A percentile compares a stretch with the other conserved stretches of the same genome.
These are phyloP conservation scores for Temnothorax unifasciatus DNA, from an alignment of 2,888 invertebrate genomes.

Conservation along the genomic window DNA sequence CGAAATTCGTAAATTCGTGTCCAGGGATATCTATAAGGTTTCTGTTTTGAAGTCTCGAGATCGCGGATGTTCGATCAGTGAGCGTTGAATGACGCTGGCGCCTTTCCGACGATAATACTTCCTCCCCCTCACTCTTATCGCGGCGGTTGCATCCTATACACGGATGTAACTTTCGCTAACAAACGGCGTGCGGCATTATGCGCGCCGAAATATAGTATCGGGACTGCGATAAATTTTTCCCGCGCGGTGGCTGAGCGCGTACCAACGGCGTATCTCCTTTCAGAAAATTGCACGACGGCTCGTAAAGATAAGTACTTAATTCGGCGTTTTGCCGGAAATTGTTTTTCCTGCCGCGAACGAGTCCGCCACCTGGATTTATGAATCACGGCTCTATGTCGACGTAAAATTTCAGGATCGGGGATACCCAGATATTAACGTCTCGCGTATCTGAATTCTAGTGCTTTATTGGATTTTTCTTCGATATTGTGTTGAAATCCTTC, in stretches of 20 bases:
- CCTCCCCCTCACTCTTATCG: conserved; percentile 57
- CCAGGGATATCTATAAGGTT: not conserved
- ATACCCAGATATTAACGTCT: not conserved
- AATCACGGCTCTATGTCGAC: conserved; percentile 61
- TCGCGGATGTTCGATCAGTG: not conserved
- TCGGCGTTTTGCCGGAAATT: conserved; percentile 72
- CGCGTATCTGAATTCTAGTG: not conserved
- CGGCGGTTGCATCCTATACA: conserved; percentile 9
- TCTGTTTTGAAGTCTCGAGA: not conserved
- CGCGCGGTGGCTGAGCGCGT: not conserved
- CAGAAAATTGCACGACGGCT: conserved; percentile 70
- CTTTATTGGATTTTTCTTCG: not conserved
- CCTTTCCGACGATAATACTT: conserved; percentile 43
- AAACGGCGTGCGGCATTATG: conserved; percentile 55
- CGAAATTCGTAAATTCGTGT: too few species aligned
- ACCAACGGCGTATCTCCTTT: conserved; percentile 70
- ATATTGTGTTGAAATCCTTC: not conserved
- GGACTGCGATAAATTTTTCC: conserved; percentile 70
- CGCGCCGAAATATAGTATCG: conserved; percentile 66
- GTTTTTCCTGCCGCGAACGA: conserved; percentile 66
- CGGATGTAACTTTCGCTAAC: conserved; percentile 62
- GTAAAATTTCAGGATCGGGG: conserved; percentile 49
- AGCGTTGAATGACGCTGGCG: conserved; percentile 45
- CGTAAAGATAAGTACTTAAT: conserved; percentile 76
- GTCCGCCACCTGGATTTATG: conserved; percentile 65